These are phyloP conservation scores for Meghimatium bilineatum DNA, from an alignment of 2,888 invertebrate species.

Conservation along the genomic window DNA sequence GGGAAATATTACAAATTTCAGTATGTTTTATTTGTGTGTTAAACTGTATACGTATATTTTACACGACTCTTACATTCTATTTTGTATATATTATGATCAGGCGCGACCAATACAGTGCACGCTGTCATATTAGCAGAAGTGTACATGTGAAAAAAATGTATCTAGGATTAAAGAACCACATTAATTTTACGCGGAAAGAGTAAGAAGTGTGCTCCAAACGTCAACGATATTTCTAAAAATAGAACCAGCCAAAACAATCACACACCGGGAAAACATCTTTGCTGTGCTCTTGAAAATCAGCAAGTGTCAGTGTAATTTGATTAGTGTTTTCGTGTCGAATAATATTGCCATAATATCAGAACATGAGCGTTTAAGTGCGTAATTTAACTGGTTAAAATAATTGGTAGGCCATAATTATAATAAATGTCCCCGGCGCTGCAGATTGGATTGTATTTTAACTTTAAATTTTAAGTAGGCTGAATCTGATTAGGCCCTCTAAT, in stretches of 20 bases:
- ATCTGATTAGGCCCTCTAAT: no score
- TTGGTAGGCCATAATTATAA: no score
- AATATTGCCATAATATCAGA: no score
- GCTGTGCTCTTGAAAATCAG: not conserved
- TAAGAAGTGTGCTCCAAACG: not conserved
- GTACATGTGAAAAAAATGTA: not conserved
- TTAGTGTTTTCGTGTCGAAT: no score
- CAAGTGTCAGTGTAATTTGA: not conserved
- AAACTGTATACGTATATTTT: not conserved
- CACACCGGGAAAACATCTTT: conserved; percentile 38
- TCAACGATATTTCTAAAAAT: conserved; percentile 35
- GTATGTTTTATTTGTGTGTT: conserved; percentile 8
- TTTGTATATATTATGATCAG: not conserved
- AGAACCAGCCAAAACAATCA: conserved; percentile 40
- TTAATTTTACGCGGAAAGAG: not conserved
- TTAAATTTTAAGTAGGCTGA: no score
- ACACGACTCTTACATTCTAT: not conserved
- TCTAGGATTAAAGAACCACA: not conserved
- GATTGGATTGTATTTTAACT: no score
- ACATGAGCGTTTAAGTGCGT: no score
- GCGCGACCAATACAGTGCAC: not conserved
- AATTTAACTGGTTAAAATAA: no score
- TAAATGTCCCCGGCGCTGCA: no score
- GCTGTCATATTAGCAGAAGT: not conserved
- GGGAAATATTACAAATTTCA: conserved; percentile 18